Evolutionary conservation across 2,797 vertebrate genomes (phyloP), one percentile per base, ranked within the genome.

Genomic region (Clarias pachynema): DNA sequence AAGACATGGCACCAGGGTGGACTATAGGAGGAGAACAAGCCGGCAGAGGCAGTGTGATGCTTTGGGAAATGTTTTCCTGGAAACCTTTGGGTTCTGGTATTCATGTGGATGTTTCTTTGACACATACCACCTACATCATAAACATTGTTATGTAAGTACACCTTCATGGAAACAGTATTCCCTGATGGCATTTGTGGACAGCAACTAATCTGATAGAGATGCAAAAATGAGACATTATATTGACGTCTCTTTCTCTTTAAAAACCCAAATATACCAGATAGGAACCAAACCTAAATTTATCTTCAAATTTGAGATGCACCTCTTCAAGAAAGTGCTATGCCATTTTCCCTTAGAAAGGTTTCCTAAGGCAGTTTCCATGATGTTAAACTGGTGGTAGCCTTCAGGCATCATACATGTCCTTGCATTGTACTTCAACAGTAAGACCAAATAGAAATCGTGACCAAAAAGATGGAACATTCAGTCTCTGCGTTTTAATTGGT

Each of bases 401-500:
- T 69, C 31, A 3, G 20, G 69, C 70, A 62, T 62, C 53, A 53
- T 24, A 24, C 29, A 78, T 24, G 29, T 78, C 56, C 29, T 59
- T 8, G 16, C 1, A 56, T 56, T 9, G 44, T 56, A 60, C 29
- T 77, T 53, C 34, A 73, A 73, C 14, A 49, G 8, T 29, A 5
- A 22, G 60, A 66, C 40, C 26, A 53, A 29, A 66, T 5, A 20
- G 62, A 80, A 80, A 80, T 16, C 4, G 2, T 53, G 26, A 80
- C 20, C 10, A 22, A 81, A 26, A 18, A 66, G n/a, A 66, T 81
- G 59, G 53, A 68, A 53, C 22, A 31, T 80, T 31, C 40, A 66
- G 40, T 60, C 53, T 84, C 77, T 81, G 26, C 82, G 87, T 59
- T 60, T 84, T 70, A 62, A 69, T 79, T 79, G 57, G 73, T 66